A percentile compares a stretch with the other conserved stretches of the same genome.
Evolutionary conservation across 2,113 vertebrate species (phyloP).

Genomic region (Taurulus bubalis): DNA sequence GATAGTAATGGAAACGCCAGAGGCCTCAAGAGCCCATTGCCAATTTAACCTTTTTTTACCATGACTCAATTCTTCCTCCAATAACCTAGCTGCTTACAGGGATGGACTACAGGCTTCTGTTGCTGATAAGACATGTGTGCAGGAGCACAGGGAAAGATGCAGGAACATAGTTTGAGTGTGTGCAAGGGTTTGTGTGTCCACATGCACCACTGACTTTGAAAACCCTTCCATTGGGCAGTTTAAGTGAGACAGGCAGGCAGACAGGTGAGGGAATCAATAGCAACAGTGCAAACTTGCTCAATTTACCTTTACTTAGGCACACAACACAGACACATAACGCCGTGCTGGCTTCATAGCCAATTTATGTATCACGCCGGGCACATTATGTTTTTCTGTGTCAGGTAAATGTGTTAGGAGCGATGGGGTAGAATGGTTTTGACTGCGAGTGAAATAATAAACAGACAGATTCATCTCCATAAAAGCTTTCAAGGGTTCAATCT

Average conservation of each 20-base stretch:
- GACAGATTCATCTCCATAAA: constrained; percentile 61
- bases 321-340: constrained; percentile 31
- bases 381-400: constrained; percentile 63
- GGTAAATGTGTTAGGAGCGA: constrained; percentile 64
- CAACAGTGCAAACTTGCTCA: constrained; percentile 18
- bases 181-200: constrained; percentile 8
- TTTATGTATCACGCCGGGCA: constrained; percentile 64
- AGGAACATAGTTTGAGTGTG: constrained; percentile 20
- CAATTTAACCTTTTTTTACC: constrained; percentile 64
- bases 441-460: constrained; percentile 54
- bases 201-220: constrained; percentile 30
- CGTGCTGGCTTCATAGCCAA: constrained; percentile 33
- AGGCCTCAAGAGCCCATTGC: constrained; percentile 61
- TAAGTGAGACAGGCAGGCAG: constrained; percentile 17
- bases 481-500: constrained; percentile 57
- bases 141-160: constrained; percentile 23
- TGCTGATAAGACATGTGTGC: constrained; percentile 56
- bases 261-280: constrained; percentile 24
- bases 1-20: constrained; percentile 69
- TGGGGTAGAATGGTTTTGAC: constrained; percentile 41
- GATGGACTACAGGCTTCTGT: constrained; percentile 53
- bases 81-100: constrained; percentile 60
- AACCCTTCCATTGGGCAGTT: constrained; percentile 38
- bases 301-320: constrained; percentile 26
- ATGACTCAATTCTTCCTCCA: constrained; percentile 72